phyloP scores from a whole-genome alignment of 1,140 invertebrate genomes.

The Calycopis cecrops region DNA sequence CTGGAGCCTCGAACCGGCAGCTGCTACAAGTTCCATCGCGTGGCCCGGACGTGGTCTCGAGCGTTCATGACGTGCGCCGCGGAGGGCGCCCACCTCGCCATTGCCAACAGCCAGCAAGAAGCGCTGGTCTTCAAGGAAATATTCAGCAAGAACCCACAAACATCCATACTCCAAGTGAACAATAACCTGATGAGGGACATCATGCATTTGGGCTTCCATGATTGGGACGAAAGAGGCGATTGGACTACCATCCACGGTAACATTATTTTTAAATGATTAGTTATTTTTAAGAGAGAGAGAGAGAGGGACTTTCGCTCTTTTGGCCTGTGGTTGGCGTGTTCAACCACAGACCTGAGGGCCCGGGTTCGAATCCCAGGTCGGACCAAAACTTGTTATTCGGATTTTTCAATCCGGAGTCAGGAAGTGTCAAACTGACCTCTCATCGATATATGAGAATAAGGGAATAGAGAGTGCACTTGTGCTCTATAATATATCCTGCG shows the following conservation, averaged over 20 bases:
- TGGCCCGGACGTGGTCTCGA: conserved; percentile 23
- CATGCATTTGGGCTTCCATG: conserved; percentile 27
- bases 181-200: conserved; percentile 20
- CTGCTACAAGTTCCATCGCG: conserved; percentile 31
- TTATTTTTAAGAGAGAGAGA: too few species aligned
- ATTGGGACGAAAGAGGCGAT: conserved; percentile 24
- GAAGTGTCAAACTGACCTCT: too few species aligned
- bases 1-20: conserved; percentile 20
- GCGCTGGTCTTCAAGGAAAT: conserved; percentile 21
- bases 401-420: too few species aligned
- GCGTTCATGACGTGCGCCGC: conserved; percentile 26
- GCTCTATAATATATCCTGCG: too few species aligned
- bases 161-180: conserved; percentile 5
- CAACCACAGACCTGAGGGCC: too few species aligned
- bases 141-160: conserved; percentile 16
- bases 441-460: too few species aligned
- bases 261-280: too few species aligned
- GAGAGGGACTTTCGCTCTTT: too few species aligned
- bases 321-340: too few species aligned
- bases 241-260: conserved; percentile 32
- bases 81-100: conserved; percentile 25
- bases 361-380: too few species aligned
- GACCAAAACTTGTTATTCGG: too few species aligned
- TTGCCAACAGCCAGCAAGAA: conserved; percentile 25
- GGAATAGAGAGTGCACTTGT: too few species aligned